These are phyloP conservation scores for Agrypnus murinus DNA, from an alignment of 2,888 invertebrate genomes.

Conservation along the genomic window DNA sequence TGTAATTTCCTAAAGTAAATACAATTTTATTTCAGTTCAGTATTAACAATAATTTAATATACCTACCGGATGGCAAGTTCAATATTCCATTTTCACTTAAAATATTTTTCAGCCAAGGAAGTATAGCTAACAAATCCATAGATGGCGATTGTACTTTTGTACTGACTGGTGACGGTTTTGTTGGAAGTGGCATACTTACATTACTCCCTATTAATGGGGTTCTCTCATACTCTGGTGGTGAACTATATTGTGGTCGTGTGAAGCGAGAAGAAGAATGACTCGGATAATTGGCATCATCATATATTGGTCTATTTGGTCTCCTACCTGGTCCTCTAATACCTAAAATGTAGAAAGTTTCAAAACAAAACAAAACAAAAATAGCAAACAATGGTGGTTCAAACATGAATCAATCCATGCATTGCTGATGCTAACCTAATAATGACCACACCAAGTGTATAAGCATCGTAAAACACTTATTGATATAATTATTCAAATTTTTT, in stretches of 20 bases:
- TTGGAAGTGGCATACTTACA: neutral
- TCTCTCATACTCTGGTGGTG: neutral
- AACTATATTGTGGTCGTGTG: neutral
- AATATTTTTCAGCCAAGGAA: conserved; percentile 37
- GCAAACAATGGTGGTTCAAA: too few relatives aligned
- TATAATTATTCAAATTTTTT: too few relatives aligned
- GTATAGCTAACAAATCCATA: neutral
- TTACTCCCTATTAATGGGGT: neutral
- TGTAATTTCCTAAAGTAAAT: conserved; percentile 39
- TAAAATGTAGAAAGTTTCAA: too few relatives aligned
- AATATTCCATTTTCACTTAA: conserved; percentile 19
- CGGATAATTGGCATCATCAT: neutral
- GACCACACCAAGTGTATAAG: too few relatives aligned
- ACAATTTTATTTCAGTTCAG: too few relatives aligned
- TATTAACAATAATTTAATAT: neutral
- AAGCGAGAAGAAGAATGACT: neutral
- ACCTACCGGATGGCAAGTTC: conserved; percentile 27
- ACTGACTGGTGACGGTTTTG: neutral
- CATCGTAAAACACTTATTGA: too few relatives aligned
- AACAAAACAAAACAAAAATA: too few relatives aligned
- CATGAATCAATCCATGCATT: too few relatives aligned
- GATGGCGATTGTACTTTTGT: neutral
- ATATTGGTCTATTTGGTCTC: too few relatives aligned
- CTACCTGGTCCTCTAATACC: too few relatives aligned
- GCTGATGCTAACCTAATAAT: too few relatives aligned